Conservation (phyloP, 2,888 invertebrate species). For the Chrysolina americana region DNA sequence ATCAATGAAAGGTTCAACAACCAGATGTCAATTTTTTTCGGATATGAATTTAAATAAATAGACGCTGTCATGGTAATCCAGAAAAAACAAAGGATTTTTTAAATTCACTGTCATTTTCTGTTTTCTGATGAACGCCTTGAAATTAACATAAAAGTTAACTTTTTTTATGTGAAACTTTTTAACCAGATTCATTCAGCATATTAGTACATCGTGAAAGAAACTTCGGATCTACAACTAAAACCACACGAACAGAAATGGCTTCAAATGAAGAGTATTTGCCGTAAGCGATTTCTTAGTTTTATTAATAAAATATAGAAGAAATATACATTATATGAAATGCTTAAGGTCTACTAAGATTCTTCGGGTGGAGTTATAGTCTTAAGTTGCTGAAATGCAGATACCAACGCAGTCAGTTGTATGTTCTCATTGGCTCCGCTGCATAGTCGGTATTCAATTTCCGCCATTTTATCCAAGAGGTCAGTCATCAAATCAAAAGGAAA, state of each 20-base stretch:
- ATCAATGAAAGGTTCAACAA: too few species aligned
- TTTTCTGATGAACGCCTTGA: too few species aligned
- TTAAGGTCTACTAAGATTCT: constrained; percentile 22
- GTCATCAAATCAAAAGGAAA: constrained; percentile 86
- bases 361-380: constrained; percentile 72
- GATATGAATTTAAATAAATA: too few species aligned
- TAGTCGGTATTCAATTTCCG: constrained; percentile 90
- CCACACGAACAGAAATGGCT: neutral
- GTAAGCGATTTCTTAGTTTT: neutral
- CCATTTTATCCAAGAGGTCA: constrained; percentile 87
- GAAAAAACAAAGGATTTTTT: too few species aligned
- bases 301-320: constrained; percentile 1
- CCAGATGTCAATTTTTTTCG: too few species aligned
- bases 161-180: too few species aligned
- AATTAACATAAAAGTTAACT: too few species aligned
- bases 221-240: too few species aligned
- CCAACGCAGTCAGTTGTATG: constrained; percentile 89
- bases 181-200: too few species aligned
- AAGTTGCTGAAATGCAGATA: constrained; percentile 89
- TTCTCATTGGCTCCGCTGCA: constrained; percentile 91
- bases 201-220: too few species aligned
- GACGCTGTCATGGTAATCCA: too few species aligned
- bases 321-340: neutral
- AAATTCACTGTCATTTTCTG: too few species aligned
- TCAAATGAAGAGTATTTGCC: neutral